Percentiles rank a stretch among this genome's conserved stretches.
These are phyloP conservation scores for Sminthurinus aureus DNA, from an alignment of 2,888 invertebrate genomes.

Conservation along the genomic window DNA sequence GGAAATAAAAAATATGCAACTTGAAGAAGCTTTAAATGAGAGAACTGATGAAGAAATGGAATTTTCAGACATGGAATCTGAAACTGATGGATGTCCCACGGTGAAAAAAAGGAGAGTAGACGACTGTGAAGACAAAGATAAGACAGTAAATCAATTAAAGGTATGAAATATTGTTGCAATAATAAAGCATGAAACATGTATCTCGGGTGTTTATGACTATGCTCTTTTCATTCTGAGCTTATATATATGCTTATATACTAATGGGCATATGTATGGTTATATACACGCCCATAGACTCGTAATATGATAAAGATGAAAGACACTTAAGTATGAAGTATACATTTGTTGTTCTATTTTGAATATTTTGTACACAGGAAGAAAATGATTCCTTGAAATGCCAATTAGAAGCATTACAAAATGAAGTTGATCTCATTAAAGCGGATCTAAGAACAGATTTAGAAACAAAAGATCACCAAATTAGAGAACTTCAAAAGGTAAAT, in stretches of 20 bases:
- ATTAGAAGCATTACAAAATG: slow-evolving; percentile 92
- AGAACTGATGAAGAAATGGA: slow-evolving; percentile 86
- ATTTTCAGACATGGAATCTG: slow-evolving; percentile 77
- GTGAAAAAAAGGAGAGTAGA: slow-evolving; percentile 51
- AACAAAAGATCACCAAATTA: slow-evolving; percentile 84
- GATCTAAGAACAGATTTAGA: slow-evolving; percentile 81
- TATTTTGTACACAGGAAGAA: slow-evolving; percentile 72
- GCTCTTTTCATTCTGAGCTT: no score
- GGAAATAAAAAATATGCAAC: slow-evolving; percentile 75
- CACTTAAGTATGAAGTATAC: no score
- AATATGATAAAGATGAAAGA: no score
- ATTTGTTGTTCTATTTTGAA: no score
- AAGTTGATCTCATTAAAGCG: slow-evolving; percentile 84
- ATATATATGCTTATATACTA: no score
- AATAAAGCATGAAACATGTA: no score
- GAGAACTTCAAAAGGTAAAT: slow-evolving; percentile 71
- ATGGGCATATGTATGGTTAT: no score
- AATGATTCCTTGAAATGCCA: slow-evolving; percentile 90
- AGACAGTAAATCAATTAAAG: slow-evolving; percentile 55
- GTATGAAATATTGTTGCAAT: slow-evolving; percentile 39
- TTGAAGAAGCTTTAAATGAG: slow-evolving; percentile 72
- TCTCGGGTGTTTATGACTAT: no score
- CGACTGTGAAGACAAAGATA: slow-evolving; percentile 46
- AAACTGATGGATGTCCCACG: slow-evolving; percentile 51
- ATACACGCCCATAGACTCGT: no score